Conservation (phyloP, 2,113 vertebrate genomes). For the Apeltes quadracus region DNA sequence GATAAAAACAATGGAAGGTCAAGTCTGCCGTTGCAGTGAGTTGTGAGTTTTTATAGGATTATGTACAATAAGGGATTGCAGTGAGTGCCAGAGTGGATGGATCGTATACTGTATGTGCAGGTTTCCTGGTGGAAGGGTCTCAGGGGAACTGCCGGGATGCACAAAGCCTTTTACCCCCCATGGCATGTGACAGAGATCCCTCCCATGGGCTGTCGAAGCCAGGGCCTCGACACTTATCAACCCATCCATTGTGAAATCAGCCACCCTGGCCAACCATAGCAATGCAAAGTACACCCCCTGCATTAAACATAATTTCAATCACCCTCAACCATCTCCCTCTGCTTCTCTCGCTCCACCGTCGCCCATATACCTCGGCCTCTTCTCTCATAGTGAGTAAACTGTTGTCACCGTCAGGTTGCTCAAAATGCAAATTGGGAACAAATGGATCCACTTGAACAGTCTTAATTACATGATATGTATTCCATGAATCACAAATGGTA, state of each 20-base stretch:
- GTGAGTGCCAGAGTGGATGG: slow-evolving; percentile 20
- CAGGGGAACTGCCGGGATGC: slow-evolving; percentile 59
- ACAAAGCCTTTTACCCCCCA: slow-evolving; percentile 69
- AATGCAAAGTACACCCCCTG: slow-evolving; percentile 79
- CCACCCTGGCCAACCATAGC: slow-evolving; percentile 77
- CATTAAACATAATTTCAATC: slow-evolving; percentile 81
- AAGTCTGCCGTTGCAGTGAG: neutral
- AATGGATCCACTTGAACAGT: slow-evolving; percentile 82
- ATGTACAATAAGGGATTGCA: slow-evolving; percentile 9
- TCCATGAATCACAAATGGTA: slow-evolving; percentile 84
- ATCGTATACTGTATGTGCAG: slow-evolving; percentile 44
- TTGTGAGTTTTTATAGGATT: slow-evolving; percentile 8
- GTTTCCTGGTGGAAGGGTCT: slow-evolving; percentile 51
- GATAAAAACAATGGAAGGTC: slow-evolving; percentile 7
- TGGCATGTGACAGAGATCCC: slow-evolving; percentile 64
- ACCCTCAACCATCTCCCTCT: slow-evolving; percentile 75
- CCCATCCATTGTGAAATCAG: slow-evolving; percentile 84
- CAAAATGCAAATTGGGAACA: slow-evolving; percentile 77
- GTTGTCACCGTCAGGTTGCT: slow-evolving; percentile 73
- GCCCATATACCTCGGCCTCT: slow-evolving; percentile 46
- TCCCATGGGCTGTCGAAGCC: slow-evolving; percentile 71
- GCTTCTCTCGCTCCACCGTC: slow-evolving; percentile 43
- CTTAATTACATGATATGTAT: slow-evolving; percentile 86
- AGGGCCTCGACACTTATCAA: slow-evolving; percentile 77
- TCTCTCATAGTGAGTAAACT: slow-evolving; percentile 74